Evolutionary conservation across 2,797 vertebrate species (phyloP).

Genomic region (Coluber constrictor): DNA sequence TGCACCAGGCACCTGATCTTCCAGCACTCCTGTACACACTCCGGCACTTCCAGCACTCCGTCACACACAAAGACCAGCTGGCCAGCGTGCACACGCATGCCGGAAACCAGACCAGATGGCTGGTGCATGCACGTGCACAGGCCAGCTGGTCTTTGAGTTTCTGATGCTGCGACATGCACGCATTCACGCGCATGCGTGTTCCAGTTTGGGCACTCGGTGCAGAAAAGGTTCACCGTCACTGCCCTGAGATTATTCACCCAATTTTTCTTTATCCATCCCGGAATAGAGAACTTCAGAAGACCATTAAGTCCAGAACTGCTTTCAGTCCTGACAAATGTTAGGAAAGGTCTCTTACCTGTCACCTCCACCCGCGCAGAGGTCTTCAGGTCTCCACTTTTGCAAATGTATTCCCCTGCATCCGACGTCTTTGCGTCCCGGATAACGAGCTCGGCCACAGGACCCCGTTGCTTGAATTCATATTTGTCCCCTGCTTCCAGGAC

Average conservation of each 20-base stretch:
- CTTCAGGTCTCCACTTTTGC: conserved; percentile 56
- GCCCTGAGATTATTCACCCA: neutral
- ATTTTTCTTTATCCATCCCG: neutral
- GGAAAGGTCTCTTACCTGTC: conserved; percentile 54
- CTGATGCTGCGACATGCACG: too few species aligned
- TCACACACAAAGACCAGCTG: too few species aligned
- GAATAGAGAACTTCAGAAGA: neutral
- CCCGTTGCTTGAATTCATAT: conserved; percentile 58
- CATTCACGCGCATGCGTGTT: too few species aligned
- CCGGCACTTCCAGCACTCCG: too few species aligned
- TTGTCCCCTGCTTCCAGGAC: conserved; percentile 57
- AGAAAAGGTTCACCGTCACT: too few species aligned
- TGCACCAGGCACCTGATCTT: too few species aligned
- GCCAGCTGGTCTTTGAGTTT: too few species aligned
- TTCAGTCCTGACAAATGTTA: neutral
- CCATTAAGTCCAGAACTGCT: neutral
- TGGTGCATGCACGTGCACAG: too few species aligned
- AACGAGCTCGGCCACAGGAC: conserved; percentile 59
- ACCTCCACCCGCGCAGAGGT: conserved; percentile 65
- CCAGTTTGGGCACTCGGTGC: too few species aligned
- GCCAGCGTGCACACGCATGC: too few species aligned
- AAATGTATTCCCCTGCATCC: conserved; percentile 65
- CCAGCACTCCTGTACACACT: too few species aligned
- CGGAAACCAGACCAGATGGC: too few species aligned
- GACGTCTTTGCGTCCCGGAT: conserved; percentile 39